Evolutionary conservation across 2,113 vertebrate genomes (phyloP).

Genomic region (Pseudolaguvia tuberculata): DNA sequence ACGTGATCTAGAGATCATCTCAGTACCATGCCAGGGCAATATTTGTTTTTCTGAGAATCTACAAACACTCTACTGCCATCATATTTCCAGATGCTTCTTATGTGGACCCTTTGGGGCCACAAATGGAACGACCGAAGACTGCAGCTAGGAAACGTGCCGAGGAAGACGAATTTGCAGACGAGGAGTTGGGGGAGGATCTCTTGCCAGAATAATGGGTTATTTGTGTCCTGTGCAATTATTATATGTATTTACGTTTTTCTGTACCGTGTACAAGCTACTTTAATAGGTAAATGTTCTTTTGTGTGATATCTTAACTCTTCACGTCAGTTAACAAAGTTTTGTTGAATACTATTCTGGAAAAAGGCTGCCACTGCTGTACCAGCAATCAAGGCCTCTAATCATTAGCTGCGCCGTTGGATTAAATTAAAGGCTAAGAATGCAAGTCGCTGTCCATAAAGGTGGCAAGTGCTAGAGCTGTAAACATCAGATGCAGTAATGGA

Average conservation of each 20-base stretch:
- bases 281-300: background rate
- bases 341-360: background rate
- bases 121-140: slow-evolving; percentile 88
- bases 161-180: slow-evolving; percentile 91
- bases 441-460: too few species aligned
- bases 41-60: background rate
- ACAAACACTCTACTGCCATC: background rate
- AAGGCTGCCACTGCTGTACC: too few species aligned
- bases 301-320: background rate
- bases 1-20: background rate
- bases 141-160: slow-evolving; percentile 79
- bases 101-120: slow-evolving; percentile 86
- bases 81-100: slow-evolving; percentile 81
- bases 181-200: slow-evolving; percentile 90
- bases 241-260: background rate
- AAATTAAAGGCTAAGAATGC: too few species aligned
- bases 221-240: background rate
- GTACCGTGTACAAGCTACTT: background rate
- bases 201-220: slow-evolving; percentile 76
- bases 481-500: too few species aligned
- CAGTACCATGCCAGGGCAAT: background rate
- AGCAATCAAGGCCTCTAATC: too few species aligned
- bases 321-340: background rate
- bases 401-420: too few species aligned
- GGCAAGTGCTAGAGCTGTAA: too few species aligned